phyloP scores from a whole-genome alignment of 2,888 invertebrate species.

The Drosophila nr. medialis region DNA sequence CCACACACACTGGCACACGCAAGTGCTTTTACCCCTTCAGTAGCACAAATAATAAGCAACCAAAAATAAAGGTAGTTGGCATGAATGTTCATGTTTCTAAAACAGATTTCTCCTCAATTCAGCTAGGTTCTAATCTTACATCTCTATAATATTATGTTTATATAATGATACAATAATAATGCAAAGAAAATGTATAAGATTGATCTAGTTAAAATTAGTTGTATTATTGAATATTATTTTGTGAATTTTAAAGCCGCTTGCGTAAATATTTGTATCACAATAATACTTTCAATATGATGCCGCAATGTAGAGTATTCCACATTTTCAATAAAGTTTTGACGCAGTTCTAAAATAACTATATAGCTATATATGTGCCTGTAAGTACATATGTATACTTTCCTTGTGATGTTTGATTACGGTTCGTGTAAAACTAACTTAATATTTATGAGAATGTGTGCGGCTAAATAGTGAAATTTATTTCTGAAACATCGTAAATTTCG shows the following conservation, averaged over 20 bases:
- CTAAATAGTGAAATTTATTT: conserved; percentile 10
- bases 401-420: background rate
- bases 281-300: background rate
- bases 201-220: background rate
- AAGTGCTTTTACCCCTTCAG: conserved; percentile 23
- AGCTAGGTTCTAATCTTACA: background rate
- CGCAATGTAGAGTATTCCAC: background rate
- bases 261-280: background rate
- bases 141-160: too few relatives aligned
- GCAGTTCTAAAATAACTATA: background rate
- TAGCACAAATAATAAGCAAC: conserved; percentile 48
- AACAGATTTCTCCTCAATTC: conserved; percentile 30
- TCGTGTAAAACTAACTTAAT: background rate
- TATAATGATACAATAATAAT: background rate
- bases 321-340: background rate
- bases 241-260: background rate
- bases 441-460: background rate
- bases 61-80: conserved; percentile 41
- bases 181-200: background rate
- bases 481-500: conserved; percentile 4
- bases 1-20: conserved; percentile 11
- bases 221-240: background rate
- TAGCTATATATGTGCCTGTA: background rate
- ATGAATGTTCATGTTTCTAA: conserved; percentile 29
- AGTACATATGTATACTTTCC: background rate